A percentile compares a stretch with the other conserved stretches of the same genome.
phyloP scores from a whole-genome alignment of 2,113 vertebrate genomes.

The Rattus norvegicus region DNA sequence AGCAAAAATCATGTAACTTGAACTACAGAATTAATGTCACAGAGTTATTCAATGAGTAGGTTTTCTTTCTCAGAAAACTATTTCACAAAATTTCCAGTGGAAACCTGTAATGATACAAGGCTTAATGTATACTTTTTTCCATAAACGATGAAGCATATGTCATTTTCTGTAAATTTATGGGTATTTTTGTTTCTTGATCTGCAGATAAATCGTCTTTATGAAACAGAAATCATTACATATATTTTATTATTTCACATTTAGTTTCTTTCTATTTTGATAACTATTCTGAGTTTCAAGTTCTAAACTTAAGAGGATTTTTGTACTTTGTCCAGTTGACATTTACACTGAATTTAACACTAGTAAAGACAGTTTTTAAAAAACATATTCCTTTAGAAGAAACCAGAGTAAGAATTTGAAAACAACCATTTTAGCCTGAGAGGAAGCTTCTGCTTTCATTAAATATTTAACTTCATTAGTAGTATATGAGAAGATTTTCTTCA shows the following conservation, averaged over 20 bases:
- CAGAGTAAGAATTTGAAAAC: neutral
- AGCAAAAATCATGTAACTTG: neutral
- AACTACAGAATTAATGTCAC: neutral
- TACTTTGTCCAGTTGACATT: neutral
- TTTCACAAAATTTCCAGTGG: neutral
- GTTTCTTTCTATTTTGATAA: too few relatives aligned
- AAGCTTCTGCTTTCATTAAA: conserved; percentile 45
- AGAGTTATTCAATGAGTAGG: neutral
- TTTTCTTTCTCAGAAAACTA: neutral
- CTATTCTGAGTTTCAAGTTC: neutral
- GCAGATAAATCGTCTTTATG: neutral
- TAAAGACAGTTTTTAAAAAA: neutral
- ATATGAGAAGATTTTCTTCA: neutral
- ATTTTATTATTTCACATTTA: neutral
- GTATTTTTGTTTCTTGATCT: neutral
- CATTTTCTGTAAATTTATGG: neutral
- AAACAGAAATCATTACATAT: neutral
- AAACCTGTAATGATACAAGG: neutral
- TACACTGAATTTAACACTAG: neutral
- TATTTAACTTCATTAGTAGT: neutral
- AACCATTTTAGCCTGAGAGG: neutral
- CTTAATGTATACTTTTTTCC: neutral
- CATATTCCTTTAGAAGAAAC: neutral
- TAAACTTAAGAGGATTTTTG: neutral
- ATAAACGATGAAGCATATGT: neutral